Evolutionary conservation across 1,140 invertebrate genomes (phyloP).

Genomic region (Lutraria rhynchaena): DNA sequence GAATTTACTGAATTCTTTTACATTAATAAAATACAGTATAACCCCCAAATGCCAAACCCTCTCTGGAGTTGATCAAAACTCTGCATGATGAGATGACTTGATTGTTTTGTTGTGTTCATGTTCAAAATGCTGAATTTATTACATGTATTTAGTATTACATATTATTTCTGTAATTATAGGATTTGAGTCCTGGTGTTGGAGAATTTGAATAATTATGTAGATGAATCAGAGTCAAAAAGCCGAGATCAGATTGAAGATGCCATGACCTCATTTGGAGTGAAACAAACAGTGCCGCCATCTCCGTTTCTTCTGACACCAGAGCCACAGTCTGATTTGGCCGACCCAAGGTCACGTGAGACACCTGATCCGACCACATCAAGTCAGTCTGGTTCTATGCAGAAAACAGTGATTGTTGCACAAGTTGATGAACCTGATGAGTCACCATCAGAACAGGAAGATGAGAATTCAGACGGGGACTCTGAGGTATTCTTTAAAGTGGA

Average conservation of each 20-base stretch:
- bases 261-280: constrained; percentile 34
- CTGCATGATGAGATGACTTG: no score
- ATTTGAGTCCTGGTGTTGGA: not conserved
- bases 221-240: not conserved
- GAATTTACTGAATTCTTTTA: no score
- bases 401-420: constrained; percentile 28
- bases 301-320: constrained; percentile 4
- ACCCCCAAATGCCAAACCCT: no score
- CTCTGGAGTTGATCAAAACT: no score
- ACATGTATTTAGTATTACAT: no score
- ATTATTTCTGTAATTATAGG: not conserved
- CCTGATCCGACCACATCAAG: constrained; percentile 17
- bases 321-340: constrained; percentile 30
- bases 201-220: constrained; percentile 14
- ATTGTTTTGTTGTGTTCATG: no score
- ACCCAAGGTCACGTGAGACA: constrained; percentile 31
- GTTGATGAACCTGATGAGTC: constrained; percentile 24
- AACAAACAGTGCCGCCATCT: not conserved
- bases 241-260: constrained; percentile 21
- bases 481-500: no score
- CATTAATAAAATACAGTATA: no score
- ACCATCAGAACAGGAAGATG: constrained; percentile 3
- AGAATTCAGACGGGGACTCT: constrained; percentile 65
- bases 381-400: constrained; percentile 27
- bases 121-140: no score